These are phyloP conservation scores for human (Homo sapiens) DNA, from an alignment of 2,113 vertebrate species.

Conservation along the genomic window GRCh38 chrX:35578501-35579000, in stretches of 20 bases:
- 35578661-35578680: neutral
- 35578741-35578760: neutral
- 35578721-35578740: neutral
- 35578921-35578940: neutral
- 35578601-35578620: neutral
- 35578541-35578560: no score
- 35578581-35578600: no score
- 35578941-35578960: neutral
- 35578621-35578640: neutral
- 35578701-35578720: neutral
- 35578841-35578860: neutral
- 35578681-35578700: no score
- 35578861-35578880: neutral
- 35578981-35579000: neutral
- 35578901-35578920: neutral
- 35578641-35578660: neutral
- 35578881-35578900: neutral
- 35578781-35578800: neutral
- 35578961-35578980: neutral
- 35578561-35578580: no score
- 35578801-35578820: neutral
- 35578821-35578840: neutral
- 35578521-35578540: no score
- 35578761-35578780: neutral
- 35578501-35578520: no score